These are phyloP conservation scores for Drosophila ogumai DNA, from an alignment of 1,140 invertebrate genomes.

Conservation along the genomic window DNA sequence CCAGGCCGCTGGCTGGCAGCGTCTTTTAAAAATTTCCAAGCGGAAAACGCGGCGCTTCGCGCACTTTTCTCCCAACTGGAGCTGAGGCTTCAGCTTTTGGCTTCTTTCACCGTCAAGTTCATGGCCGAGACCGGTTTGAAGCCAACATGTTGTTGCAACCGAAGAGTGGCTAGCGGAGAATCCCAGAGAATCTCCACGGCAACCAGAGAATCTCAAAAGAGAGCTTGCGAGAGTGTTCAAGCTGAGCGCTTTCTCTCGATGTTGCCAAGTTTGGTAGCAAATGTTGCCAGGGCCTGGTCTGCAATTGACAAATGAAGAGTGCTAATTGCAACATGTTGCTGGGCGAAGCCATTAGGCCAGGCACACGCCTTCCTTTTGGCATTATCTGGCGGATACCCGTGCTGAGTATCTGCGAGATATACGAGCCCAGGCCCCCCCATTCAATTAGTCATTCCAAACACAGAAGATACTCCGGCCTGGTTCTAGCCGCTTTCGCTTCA, in stretches of 20 bases:
- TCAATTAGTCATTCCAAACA: slow-evolving; percentile 72
- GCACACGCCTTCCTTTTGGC: slow-evolving; percentile 36
- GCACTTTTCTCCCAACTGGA: slow-evolving; percentile 46
- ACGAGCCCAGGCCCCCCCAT: slow-evolving; percentile 23
- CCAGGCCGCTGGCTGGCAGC: slow-evolving; percentile 73
- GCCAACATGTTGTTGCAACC: slow-evolving; percentile 57
- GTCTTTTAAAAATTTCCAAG: slow-evolving; percentile 85
- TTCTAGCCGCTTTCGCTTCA: slow-evolving; percentile 73
- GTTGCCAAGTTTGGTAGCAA: slow-evolving; percentile 24
- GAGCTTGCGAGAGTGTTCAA: neutral
- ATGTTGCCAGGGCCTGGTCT: slow-evolving; percentile 28
- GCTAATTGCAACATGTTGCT: slow-evolving; percentile 56
- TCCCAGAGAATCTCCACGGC: slow-evolving; percentile 13
- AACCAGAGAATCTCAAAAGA: slow-evolving; percentile 2
- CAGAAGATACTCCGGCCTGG: slow-evolving; percentile 18
- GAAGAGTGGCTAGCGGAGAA: slow-evolving; percentile 19
- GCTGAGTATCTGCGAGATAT: slow-evolving; percentile 27
- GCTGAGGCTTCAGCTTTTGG: slow-evolving; percentile 5
- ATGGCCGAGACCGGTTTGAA: slow-evolving; percentile 64
- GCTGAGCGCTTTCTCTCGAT: slow-evolving; percentile 40
- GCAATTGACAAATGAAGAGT: slow-evolving; percentile 40
- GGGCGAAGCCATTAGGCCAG: slow-evolving; percentile 35
- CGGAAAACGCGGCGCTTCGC: slow-evolving; percentile 54
- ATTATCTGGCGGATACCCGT: slow-evolving; percentile 37
- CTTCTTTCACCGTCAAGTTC: slow-evolving; percentile 66